phyloP scores from a whole-genome alignment of 2,113 vertebrate species.

The Ploceus nigricollis region DNA sequence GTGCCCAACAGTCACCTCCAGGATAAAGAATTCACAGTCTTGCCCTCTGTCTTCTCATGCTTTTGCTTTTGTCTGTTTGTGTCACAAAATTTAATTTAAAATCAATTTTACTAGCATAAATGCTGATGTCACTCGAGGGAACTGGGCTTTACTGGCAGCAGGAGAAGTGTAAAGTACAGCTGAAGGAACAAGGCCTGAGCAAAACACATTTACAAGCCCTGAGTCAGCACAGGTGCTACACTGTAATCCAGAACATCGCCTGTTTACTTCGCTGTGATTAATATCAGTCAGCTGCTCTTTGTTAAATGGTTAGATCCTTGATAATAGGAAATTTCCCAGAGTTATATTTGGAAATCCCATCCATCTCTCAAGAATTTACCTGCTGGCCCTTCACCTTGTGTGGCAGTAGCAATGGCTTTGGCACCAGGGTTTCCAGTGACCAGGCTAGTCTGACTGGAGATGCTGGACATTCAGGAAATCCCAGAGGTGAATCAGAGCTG shows the following conservation, averaged over 20 bases:
- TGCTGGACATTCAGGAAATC: not conserved
- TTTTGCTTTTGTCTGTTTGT: not conserved
- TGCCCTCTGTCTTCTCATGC: not conserved
- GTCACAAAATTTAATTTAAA: not conserved
- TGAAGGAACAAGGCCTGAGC: not conserved
- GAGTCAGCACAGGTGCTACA: not conserved
- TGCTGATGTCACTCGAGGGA: not conserved
- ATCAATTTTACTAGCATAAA: not conserved
- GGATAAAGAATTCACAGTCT: not conserved
- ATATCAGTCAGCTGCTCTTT: constrained; percentile 25
- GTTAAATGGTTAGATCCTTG: not conserved
- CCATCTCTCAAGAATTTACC: not conserved
- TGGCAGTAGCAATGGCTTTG: not conserved
- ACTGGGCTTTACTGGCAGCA: not conserved
- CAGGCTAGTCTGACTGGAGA: not conserved
- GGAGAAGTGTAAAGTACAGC: not conserved
- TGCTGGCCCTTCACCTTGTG: not conserved
- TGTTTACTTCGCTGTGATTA: constrained; percentile 20
- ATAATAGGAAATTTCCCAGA: constrained; percentile 32
- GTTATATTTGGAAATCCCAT: not conserved
- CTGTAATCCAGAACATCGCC: not conserved
- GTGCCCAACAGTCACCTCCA: not conserved
- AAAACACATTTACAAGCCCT: not conserved
- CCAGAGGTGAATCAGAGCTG: not conserved
- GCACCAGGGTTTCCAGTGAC: not conserved